Percentiles rank a stretch among this genome's conserved stretches.
Evolutionary conservation across 2,888 invertebrate genomes (phyloP).

Genomic region (Tiliacea aurago): DNA sequence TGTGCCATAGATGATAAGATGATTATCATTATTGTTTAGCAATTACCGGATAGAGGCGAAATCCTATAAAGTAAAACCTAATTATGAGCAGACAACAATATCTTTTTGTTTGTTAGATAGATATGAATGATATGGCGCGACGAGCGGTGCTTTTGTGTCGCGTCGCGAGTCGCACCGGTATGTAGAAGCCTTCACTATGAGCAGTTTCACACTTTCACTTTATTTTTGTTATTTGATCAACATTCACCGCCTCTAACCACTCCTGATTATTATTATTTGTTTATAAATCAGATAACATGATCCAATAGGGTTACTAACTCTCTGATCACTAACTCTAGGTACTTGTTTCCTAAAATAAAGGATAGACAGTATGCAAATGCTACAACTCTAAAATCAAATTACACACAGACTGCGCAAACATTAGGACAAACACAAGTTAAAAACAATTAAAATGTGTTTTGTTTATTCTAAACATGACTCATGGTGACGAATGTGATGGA

Average conservation of each 20-base stretch:
- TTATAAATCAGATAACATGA: too few relatives aligned
- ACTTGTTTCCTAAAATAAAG: not conserved
- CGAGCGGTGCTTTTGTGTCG: too few relatives aligned
- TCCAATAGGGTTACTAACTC: too few relatives aligned
- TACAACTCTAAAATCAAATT: not conserved
- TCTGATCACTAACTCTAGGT: not conserved
- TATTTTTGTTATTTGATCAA: not conserved
- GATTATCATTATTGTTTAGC: not conserved
- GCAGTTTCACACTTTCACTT: too few relatives aligned
- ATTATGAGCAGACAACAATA: not conserved
- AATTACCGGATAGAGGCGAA: not conserved
- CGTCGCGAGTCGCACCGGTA: too few relatives aligned
- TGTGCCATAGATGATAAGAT: constrained; percentile 3
- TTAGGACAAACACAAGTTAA: not conserved
- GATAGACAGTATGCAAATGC: not conserved
- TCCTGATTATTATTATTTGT: too few relatives aligned
- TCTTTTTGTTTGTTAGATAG: not conserved
- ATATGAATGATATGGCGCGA: too few relatives aligned
- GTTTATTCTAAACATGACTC: constrained; percentile 16
- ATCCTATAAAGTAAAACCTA: not conserved
- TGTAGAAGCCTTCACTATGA: too few relatives aligned
- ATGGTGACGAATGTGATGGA: not conserved
- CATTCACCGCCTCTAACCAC: not conserved
- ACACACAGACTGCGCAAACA: not conserved
- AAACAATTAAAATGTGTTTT: constrained; percentile 1